phyloP scores from a whole-genome alignment of 1,140 invertebrate genomes.

The Trichoplusia ni region DNA sequence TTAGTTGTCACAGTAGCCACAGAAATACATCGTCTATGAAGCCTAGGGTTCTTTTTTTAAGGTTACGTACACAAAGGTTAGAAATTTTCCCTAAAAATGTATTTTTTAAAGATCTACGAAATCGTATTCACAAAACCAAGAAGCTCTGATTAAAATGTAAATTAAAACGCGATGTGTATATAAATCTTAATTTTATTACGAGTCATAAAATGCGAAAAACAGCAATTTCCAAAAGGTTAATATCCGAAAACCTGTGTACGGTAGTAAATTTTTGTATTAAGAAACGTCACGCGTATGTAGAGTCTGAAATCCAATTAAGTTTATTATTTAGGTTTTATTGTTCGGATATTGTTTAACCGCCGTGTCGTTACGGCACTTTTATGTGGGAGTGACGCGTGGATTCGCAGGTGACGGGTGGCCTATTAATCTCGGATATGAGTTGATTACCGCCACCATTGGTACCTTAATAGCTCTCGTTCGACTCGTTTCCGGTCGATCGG shows the following conservation, averaged over 20 bases:
- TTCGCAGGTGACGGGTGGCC: constrained; percentile 19
- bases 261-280: neutral
- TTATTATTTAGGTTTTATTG: neutral
- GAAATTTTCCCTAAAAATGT: too few relatives aligned
- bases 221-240: too few relatives aligned
- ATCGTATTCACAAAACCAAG: too few relatives aligned
- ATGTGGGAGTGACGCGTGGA: constrained; percentile 3
- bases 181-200: too few relatives aligned
- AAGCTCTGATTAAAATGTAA: too few relatives aligned
- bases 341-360: neutral
- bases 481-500: constrained; percentile 17
- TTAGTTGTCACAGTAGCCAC: neutral
- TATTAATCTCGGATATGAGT: constrained; percentile 20
- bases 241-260: too few relatives aligned
- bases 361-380: constrained; percentile 5
- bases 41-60: too few relatives aligned
- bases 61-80: too few relatives aligned
- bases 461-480: constrained; percentile 12
- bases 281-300: neutral
- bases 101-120: too few relatives aligned
- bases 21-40: too few relatives aligned
- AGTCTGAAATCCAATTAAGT: neutral
- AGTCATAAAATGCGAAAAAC: too few relatives aligned
- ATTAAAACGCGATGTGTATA: too few relatives aligned
- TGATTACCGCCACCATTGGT: constrained; percentile 12